Evolutionary conservation across 2,888 invertebrate genomes (phyloP), one percentile per base, ranked within the genome.

Genomic region (Amphipoea oculea): DNA sequence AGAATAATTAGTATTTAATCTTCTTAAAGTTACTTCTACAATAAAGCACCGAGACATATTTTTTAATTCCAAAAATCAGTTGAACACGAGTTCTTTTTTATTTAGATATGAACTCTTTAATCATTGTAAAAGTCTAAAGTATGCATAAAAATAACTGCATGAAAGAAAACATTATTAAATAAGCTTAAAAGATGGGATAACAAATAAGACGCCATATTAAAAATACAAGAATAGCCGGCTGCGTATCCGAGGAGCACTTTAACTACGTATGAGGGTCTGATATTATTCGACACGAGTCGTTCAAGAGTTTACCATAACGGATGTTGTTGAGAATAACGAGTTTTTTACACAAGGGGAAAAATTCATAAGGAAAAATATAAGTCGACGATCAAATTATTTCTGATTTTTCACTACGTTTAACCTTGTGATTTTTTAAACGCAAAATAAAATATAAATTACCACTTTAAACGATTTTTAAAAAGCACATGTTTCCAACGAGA

Each of bases 301-400:
- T 89, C 89, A 84, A 89, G 84, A 90, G 82, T 88, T 88, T 89
- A 86, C 81, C 89, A 84, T 84, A 86, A 82, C 82, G 86, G 88
- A 88, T 86, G 91, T 91, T 90, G 89, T 88, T 82, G 80, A 84
- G 82, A 86, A 86, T 89, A 91, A 91, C 86, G 86, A 89, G 87
- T 81, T 89, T 88, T 88, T 87, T 78, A 84, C 73, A 86, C 76
- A 89, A 81, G 79, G 76, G 78, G 66, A 79, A 86, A 86, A 72
- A 81, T 82, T 86, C 74, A 78, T 74, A 71, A 80, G 75, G 73
- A 77, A 81, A 79, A 60, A 86, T 81, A 82, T 85, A 83, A 85
- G 79, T 79, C 81, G 68, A 73, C 81, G 77, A 88, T 87, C 85
- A 85, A 86, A 88, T 86, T 85, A 85, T 73, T 81, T 70, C 48